Evolutionary conservation across 2,113 vertebrate species (phyloP).

Genomic region (Cololabis saira): DNA sequence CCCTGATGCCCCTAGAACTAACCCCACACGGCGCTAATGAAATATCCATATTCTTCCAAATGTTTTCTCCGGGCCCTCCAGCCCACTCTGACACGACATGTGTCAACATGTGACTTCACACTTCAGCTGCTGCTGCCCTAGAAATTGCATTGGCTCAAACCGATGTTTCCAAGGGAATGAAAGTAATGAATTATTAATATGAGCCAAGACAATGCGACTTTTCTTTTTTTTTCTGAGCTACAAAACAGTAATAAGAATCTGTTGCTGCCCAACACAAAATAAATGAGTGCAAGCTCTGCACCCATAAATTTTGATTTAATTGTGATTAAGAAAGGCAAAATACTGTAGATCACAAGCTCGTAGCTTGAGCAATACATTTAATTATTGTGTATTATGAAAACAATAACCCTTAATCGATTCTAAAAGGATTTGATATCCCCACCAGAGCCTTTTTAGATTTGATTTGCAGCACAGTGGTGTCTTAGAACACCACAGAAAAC

Average conservation of each 20-base stretch:
- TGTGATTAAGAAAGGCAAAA: slow-evolving; percentile 6
- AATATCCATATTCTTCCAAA: slow-evolving; percentile 93
- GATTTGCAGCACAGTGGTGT: slow-evolving; percentile 20
- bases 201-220: slow-evolving; percentile 62
- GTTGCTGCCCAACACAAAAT: too few relatives aligned
- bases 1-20: slow-evolving; percentile 78
- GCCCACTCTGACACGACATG: slow-evolving; percentile 81
- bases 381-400: slow-evolving; percentile 15
- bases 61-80: slow-evolving; percentile 87
- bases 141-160: slow-evolving; percentile 69
- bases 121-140: slow-evolving; percentile 67
- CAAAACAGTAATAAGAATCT: slow-evolving; percentile 39
- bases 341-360: slow-evolving; percentile 2
- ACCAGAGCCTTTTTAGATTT: slow-evolving; percentile 65
- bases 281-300: neutral
- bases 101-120: slow-evolving; percentile 87
- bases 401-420: slow-evolving; percentile 17
- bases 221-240: slow-evolving; percentile 21
- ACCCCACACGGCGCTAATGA: slow-evolving; percentile 93
- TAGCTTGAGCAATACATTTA: slow-evolving; percentile 14
- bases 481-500: too few relatives aligned
- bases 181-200: slow-evolving; percentile 65
- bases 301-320: neutral
- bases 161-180: slow-evolving; percentile 53
- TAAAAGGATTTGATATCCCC: slow-evolving; percentile 45